Evolutionary conservation across 1,140 invertebrate genomes (phyloP), one percentile per base, ranked within the genome.

Genomic region (Drosophila seguyi): DNA sequence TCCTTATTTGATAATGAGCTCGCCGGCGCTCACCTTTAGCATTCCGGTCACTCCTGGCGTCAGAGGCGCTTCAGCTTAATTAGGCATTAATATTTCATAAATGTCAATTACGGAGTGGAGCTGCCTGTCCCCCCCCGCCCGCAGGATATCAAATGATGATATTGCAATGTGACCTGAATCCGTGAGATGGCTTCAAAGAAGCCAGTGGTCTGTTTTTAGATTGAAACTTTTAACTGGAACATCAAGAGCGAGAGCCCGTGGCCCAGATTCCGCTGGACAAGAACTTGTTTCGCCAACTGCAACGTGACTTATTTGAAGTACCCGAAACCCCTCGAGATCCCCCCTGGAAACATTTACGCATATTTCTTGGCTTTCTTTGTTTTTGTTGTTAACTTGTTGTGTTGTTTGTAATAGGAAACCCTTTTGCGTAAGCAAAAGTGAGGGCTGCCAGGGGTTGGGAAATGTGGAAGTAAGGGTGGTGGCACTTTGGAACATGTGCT

Each of bases 11-110:
- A 67, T 69, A 72, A 75, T 62, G 36, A 72, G 39, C 34, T 34
- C 20, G 36, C 47, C 38, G 39, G 20, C 34, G 36, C 34, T 31
- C 62, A 55, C 74, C 50, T 61, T 61, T 61, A 50, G 38, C 68
- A 61, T 74, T 74, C 44, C 25, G 42, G 39, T 38, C 29, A 27
- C 25, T 42, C 27, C 27, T 50, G 41, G 44, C 56, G 57, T 68
- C 56, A 68, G 29, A 18, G 50, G 41, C 16, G 39, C 66, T 69
- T 38, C 44, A 71, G 79, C 84, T 81, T 88, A 87, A 87, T 87
- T 87, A 88, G 80, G 73, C 84, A 87, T 87, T 88, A 88, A 88
- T 88, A 84, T 88, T 87, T 87, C 76, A 87, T 87, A 73, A 78
- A 83, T 68, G 80, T 71, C 72, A 88, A 87, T 87, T 88, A 88